Evolutionary conservation across 2,113 vertebrate species (phyloP), one percentile per base, ranked within the genome.

Genomic region (Eublepharis macularius): DNA sequence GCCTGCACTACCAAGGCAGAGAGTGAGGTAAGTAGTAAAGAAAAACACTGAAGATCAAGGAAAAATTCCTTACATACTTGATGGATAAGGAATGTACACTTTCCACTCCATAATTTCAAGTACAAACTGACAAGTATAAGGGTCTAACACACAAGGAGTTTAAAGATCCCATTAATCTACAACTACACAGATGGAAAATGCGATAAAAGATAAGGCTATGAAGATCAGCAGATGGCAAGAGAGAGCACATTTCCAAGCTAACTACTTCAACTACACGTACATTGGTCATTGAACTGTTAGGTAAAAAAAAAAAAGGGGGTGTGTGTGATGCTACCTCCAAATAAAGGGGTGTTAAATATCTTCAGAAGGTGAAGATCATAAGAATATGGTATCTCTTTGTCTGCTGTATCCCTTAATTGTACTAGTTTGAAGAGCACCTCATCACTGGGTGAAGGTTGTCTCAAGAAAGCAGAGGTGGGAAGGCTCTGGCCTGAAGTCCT

Each of bases 31-130:
- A 83, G 72, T 34, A 85, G 81, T 12, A 83, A 86, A 73, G 66
- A 88, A 84, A 1, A 84, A 2, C 54, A 85, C 90, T 87, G 2
- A 76, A 90, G 77, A 92, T 65, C 29, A 87, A 88, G 45, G 51
- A 83, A 83, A 83, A 90, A 92, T 84, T 90, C 60, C 83, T 90
- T 77, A 63, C 13, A 82, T 2, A 21, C 66, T 85, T 81, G 87
- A 34, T 36, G 86, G 77, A 83, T 65, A 84, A 91, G 92, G 87
- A 88, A 69, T 24, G 83, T 88, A 82, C 16, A 51, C 29, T 83
- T 94, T 79, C 19, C 57, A 88, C 82, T 91, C 76, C 72, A 90
- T 85, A 81, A 87, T 70, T 85, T 84, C 29, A 88, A 86, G 87
- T 91, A 65, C 1, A 76, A 29, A 82, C 26, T 63, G 83, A 45